These are phyloP conservation scores for Crambe crambe DNA, from an alignment of 37 sponge, comb jelly and placozoan species.

Conservation along the genomic window DNA sequence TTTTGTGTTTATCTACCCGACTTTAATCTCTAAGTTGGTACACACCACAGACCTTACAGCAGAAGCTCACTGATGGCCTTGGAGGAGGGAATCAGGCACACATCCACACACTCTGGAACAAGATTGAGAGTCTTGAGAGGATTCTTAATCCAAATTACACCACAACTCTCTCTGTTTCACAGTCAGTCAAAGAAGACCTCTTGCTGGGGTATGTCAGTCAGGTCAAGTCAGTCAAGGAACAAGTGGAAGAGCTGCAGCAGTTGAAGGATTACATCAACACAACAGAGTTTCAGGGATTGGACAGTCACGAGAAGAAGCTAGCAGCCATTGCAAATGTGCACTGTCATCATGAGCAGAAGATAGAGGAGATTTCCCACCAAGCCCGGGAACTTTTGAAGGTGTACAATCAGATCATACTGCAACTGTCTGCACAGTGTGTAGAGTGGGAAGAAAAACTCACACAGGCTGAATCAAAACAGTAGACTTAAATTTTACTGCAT, in stretches of 20 bases:
- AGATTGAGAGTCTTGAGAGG: conserved; percentile 34
- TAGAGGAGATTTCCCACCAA: conserved; percentile 23
- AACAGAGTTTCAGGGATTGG: conserved; percentile 52
- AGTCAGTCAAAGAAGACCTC: conserved; percentile 41
- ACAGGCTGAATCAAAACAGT: neutral
- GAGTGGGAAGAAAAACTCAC: conserved; percentile 31
- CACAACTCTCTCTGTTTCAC: neutral
- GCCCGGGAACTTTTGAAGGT: conserved; percentile 18
- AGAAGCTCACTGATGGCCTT: neutral
- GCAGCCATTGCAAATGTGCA: conserved; percentile 19
- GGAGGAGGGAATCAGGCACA: neutral
- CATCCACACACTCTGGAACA: conserved; percentile 15
- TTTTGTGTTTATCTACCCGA: neutral
- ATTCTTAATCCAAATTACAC: conserved; percentile 30
- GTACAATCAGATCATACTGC: conserved; percentile 43
- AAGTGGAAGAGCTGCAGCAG: conserved; percentile 31
- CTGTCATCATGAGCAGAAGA: conserved; percentile 31
- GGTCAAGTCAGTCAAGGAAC: conserved; percentile 4
- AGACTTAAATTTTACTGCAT: too few species aligned
- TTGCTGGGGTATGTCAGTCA: conserved; percentile 34
- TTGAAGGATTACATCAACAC: conserved; percentile 62
- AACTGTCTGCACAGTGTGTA: conserved; percentile 56
- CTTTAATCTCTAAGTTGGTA: neutral
- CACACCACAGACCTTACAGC: neutral
- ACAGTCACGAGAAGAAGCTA: conserved; percentile 57